These are phyloP conservation scores for Myotis davidii DNA, from an alignment of 2,113 vertebrate species.

Conservation along the genomic window DNA sequence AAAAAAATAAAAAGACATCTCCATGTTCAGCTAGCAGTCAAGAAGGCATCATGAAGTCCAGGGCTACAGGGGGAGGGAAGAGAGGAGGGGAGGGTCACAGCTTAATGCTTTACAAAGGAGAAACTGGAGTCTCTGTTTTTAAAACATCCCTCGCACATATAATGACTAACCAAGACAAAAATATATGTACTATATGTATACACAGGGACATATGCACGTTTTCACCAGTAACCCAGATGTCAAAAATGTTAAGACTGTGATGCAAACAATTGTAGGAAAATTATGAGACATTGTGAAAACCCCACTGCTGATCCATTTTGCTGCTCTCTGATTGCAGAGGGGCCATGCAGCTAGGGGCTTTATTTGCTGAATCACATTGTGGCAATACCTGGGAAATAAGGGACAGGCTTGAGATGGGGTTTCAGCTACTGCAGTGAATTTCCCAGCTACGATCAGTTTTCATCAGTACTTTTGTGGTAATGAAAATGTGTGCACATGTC, in stretches of 20 bases:
- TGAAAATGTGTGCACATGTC: conserved; percentile 34
- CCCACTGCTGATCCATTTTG: conserved; percentile 30
- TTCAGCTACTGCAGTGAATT: conserved; percentile 5
- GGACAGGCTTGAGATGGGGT: background rate
- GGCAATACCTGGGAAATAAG: conserved; percentile 8
- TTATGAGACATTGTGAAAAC: background rate
- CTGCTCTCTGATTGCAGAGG: conserved; percentile 26
- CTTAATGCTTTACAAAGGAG: conserved; percentile 95
- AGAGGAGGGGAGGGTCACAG: conserved; percentile 96
- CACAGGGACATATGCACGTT: background rate
- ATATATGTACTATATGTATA: background rate
- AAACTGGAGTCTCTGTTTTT: conserved; percentile 86
- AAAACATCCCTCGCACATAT: conserved; percentile 76
- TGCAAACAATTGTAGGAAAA: conserved; percentile 28
- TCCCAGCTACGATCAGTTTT: conserved; percentile 31
- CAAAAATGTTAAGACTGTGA: conserved; percentile 57
- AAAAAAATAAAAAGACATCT: conserved; percentile 89
- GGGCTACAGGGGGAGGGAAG: conserved; percentile 90
- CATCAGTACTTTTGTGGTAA: background rate
- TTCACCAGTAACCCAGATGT: conserved; percentile 62
- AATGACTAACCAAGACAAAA: conserved; percentile 46
- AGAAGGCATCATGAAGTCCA: conserved; percentile 94
- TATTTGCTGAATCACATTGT: conserved; percentile 52
- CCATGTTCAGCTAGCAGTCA: conserved; percentile 93
- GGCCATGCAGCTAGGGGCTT: conserved; percentile 31